These are phyloP conservation scores for Muraenolepis orangiensis DNA, from an alignment of 2,797 vertebrate species.

Conservation along the genomic window DNA sequence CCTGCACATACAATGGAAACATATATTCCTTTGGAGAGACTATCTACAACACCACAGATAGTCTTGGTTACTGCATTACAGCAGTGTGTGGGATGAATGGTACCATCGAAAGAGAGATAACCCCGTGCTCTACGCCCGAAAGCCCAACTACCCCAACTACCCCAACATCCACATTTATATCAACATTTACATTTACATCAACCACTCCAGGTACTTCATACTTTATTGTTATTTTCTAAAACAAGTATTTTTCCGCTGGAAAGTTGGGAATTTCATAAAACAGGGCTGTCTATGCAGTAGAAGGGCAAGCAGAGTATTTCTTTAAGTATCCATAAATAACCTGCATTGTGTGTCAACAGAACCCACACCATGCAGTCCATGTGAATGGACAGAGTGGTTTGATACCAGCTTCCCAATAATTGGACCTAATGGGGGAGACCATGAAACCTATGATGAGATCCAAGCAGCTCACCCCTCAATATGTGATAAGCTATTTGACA, in stretches of 20 bases:
- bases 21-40: slow-evolving; percentile 59
- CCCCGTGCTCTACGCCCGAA: slow-evolving; percentile 48
- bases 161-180: slow-evolving; percentile 32
- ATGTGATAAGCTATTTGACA: slow-evolving; percentile 48
- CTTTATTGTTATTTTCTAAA: not conserved
- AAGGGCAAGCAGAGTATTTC: too few species aligned
- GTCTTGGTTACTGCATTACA: slow-evolving; percentile 76
- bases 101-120: slow-evolving; percentile 57
- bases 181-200: slow-evolving; percentile 53
- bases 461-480: slow-evolving; percentile 45
- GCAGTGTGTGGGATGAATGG: slow-evolving; percentile 77
- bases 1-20: slow-evolving; percentile 74
- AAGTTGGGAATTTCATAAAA: too few species aligned
- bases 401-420: slow-evolving; percentile 59
- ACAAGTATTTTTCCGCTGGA: too few species aligned
- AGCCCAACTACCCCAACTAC: slow-evolving; percentile 35
- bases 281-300: too few species aligned
- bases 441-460: slow-evolving; percentile 36
- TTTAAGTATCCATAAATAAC: not conserved
- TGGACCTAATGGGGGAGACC: slow-evolving; percentile 23
- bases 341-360: slow-evolving; percentile 26
- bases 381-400: slow-evolving; percentile 65
- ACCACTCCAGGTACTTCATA: slow-evolving; percentile 29
- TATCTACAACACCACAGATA: slow-evolving; percentile 83
- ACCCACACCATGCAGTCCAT: slow-evolving; percentile 29